Conservation (phyloP, 2,888 invertebrate genomes). For the Neoaliturus tenellus region DNA sequence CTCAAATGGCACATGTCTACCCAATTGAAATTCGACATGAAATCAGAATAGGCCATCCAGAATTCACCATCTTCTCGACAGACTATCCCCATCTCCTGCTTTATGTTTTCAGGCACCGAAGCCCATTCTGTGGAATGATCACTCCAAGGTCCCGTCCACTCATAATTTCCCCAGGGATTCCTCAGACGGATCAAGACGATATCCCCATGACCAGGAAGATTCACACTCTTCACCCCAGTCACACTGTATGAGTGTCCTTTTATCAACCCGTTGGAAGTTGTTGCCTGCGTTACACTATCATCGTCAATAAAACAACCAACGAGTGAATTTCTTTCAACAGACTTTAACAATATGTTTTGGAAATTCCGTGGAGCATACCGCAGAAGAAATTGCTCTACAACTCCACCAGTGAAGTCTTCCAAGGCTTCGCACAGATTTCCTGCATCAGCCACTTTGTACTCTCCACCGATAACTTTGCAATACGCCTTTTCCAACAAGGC, state of each 20-base stretch:
- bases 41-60: neutral
- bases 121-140: neutral
- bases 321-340: neutral
- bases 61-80: neutral
- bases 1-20: neutral
- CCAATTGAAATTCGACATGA: neutral
- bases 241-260: conserved; percentile 15
- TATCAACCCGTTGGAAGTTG: neutral
- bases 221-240: neutral
- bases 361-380: neutral
- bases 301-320: neutral
- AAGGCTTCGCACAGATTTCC: conserved; percentile 8
- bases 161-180: neutral
- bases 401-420: conserved; percentile 18
- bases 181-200: neutral
- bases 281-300: neutral
- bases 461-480: neutral
- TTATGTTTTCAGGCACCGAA: neutral
- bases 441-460: neutral
- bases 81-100: neutral
- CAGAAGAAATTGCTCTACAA: neutral
- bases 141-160: conserved; percentile 29
- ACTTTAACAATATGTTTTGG: neutral
- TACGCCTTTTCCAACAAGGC: conserved; percentile 23
- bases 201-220: neutral